A percentile compares a stretch with the other conserved stretches of the same genome.
These are phyloP conservation scores for Dioctria rufipes DNA, from an alignment of 2,888 invertebrate species.

Conservation along the genomic window DNA sequence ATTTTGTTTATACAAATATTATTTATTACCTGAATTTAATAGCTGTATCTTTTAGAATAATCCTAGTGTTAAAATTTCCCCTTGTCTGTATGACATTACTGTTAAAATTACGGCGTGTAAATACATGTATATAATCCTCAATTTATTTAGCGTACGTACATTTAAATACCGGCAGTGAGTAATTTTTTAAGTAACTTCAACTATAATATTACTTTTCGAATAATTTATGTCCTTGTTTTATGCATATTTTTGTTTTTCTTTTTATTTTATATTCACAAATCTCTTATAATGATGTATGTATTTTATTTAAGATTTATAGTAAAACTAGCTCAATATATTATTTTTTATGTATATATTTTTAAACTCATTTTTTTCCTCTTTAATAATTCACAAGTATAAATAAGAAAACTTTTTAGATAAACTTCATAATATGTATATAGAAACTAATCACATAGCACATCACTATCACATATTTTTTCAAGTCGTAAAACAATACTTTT, in stretches of 20 bases:
- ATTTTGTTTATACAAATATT: background rate
- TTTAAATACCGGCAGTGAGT: slow-evolving; percentile 45
- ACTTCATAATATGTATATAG: slow-evolving; percentile 12
- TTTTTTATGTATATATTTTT: background rate
- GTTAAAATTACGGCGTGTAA: slow-evolving; percentile 25
- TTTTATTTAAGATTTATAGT: background rate
- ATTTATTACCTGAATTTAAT: slow-evolving; percentile 22
- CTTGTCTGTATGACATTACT: slow-evolving; percentile 11
- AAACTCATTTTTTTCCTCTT: background rate
- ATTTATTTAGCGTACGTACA: slow-evolving; percentile 20
- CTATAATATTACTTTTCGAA: background rate
- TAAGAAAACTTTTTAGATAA: slow-evolving; percentile 39
- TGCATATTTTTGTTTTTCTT: background rate
- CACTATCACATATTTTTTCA: slow-evolving; percentile 62
- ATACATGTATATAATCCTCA: slow-evolving; percentile 15
- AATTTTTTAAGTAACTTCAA: background rate
- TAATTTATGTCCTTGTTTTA: slow-evolving; percentile 1
- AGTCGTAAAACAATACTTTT: slow-evolving; percentile 52
- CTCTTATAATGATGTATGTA: background rate
- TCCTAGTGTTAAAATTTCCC: slow-evolving; percentile 15
- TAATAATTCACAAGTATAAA: slow-evolving; percentile 48
- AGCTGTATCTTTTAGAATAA: background rate
- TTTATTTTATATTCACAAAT: slow-evolving; percentile 13
- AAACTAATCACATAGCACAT: slow-evolving; percentile 61
- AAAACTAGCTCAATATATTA: background rate